phyloP scores from a whole-genome alignment of 2,797 vertebrate species.

The Falco columbarius region DNA sequence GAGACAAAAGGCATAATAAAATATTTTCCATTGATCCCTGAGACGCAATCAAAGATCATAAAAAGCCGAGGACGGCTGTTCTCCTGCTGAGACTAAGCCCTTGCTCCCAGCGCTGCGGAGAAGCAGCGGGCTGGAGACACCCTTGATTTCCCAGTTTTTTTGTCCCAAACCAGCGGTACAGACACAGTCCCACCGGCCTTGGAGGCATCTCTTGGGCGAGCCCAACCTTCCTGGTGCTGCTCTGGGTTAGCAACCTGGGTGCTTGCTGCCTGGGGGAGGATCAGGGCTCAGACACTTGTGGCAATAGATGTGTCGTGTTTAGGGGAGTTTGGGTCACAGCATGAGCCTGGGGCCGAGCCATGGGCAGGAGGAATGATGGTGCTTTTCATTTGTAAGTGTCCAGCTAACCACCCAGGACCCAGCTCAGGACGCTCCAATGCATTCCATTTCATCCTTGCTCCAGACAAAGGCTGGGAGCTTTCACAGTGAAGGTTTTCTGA shows the following conservation, averaged over 20 bases:
- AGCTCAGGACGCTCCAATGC: background rate
- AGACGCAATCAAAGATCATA: background rate
- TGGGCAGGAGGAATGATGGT: no score
- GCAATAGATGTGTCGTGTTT: fast-evolving
- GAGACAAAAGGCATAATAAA: constrained; percentile 51
- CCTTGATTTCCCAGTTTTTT: background rate
- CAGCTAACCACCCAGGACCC: background rate
- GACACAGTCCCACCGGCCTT: fast-evolving
- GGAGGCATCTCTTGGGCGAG: background rate
- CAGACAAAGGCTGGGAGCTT: background rate
- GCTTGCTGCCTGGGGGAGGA: background rate
- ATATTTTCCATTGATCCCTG: constrained; percentile 27
- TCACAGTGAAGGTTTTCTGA: background rate
- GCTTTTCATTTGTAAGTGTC: fast-evolving
- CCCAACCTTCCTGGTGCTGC: background rate
- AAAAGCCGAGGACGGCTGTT: background rate
- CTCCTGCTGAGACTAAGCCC: background rate
- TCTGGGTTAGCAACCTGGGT: background rate
- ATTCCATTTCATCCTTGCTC: background rate
- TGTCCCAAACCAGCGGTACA: background rate
- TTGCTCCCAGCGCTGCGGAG: fast-evolving
- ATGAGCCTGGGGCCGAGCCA: fast-evolving
- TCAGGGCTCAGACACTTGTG: background rate
- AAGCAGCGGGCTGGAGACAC: background rate
- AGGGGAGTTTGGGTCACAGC: background rate